Percentiles rank a stretch among this genome's conserved stretches.
phyloP scores from a whole-genome alignment of 2,113 vertebrate genomes.

The Amphiprion ocellaris region DNA sequence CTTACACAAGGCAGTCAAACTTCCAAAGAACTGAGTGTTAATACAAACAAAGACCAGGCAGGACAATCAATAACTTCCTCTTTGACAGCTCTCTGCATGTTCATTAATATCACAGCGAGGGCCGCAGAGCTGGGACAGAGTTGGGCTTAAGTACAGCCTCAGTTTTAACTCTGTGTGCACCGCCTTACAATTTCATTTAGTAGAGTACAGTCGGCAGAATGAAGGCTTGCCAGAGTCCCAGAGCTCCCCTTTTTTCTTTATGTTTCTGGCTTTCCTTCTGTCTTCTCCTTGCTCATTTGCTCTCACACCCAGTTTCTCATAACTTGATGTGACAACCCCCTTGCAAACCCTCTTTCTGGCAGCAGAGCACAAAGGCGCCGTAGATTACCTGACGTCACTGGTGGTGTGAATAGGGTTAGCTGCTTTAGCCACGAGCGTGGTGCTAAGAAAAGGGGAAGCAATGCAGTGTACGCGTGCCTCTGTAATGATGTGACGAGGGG shows the following conservation, averaged over 20 bases:
- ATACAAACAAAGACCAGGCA: slow-evolving; percentile 61
- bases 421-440: slow-evolving; percentile 39
- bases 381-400: slow-evolving; percentile 69
- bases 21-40: slow-evolving; percentile 64
- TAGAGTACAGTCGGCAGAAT: slow-evolving; percentile 33
- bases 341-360: slow-evolving; percentile 47
- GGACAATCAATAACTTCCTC: slow-evolving; percentile 66
- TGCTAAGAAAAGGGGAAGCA: slow-evolving; percentile 23
- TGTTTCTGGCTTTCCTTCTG: slow-evolving; percentile 32
- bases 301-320: slow-evolving; percentile 26
- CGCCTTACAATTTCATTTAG: slow-evolving; percentile 33
- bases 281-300: slow-evolving; percentile 48
- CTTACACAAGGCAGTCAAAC: slow-evolving; percentile 68
- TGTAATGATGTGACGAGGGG: slow-evolving; percentile 7
- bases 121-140: neutral
- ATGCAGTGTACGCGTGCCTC: slow-evolving; percentile 31
- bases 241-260: slow-evolving; percentile 11
- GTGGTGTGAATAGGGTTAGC: slow-evolving; percentile 53
- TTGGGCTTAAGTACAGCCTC: slow-evolving; percentile 6
- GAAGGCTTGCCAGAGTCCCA: slow-evolving; percentile 24
- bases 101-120: slow-evolving; percentile 37
- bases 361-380: slow-evolving; percentile 62
- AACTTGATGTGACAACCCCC: slow-evolving; percentile 69
- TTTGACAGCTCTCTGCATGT: slow-evolving; percentile 54
- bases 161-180: neutral